Conservation (phyloP, 2,888 invertebrate species). For the Empis stercorea region DNA sequence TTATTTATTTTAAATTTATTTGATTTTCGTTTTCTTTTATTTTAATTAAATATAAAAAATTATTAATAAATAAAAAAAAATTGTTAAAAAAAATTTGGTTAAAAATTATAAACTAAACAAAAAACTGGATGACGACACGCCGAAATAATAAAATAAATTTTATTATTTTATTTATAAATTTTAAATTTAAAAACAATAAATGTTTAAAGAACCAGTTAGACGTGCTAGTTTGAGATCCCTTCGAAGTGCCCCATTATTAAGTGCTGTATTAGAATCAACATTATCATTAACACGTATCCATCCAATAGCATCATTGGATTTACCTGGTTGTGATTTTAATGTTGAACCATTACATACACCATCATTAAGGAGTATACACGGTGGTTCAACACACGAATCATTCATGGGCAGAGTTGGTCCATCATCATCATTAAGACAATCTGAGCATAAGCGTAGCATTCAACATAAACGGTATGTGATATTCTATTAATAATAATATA, state of each 20-base stretch:
- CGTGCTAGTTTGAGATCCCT: constrained; percentile 38
- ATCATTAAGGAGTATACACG: constrained; percentile 25
- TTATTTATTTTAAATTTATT: too few relatives aligned
- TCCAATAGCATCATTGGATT: constrained; percentile 34
- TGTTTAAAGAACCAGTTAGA: constrained; percentile 35
- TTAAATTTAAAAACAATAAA: constrained; percentile 23
- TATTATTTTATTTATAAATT: constrained; percentile 5
- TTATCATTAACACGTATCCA: constrained; percentile 36
- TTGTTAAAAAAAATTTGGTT: too few relatives aligned
- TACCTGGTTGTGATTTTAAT: constrained; percentile 34
- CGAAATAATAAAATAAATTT: constrained; percentile 8
- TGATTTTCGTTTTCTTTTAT: too few relatives aligned
- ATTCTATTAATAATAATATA: background rate
- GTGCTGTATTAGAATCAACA: constrained; percentile 35
- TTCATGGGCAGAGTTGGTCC: constrained; percentile 15
- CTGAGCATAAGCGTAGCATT: constrained; percentile 28
- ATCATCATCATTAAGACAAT: constrained; percentile 22
- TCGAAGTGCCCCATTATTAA: constrained; percentile 36
- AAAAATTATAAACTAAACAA: constrained; percentile 3
- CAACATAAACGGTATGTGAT: constrained; percentile 34
- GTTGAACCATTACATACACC: constrained; percentile 22
- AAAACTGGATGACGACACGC: constrained; percentile 3
- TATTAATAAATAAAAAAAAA: too few relatives aligned
- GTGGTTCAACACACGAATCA: constrained; percentile 15
- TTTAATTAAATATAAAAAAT: too few relatives aligned